Evolutionary conservation across 1,140 invertebrate genomes (phyloP).

Genomic region (Calephelis nemesis): DNA sequence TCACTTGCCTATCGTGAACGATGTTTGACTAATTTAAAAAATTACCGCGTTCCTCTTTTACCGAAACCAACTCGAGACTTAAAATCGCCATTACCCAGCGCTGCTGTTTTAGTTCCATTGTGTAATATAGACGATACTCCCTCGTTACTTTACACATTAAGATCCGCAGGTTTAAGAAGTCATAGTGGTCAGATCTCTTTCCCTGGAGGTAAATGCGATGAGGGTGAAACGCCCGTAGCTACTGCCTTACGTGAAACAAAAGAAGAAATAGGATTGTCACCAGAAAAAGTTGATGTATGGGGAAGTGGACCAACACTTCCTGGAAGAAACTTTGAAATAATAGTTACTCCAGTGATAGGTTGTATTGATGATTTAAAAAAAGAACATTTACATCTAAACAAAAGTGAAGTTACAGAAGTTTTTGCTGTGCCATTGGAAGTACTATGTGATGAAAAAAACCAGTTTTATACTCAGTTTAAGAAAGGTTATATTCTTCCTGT

Average conservation of each 20-base stretch:
- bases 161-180: constrained; percentile 84
- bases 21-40: constrained; percentile 56
- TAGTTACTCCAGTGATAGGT: constrained; percentile 88
- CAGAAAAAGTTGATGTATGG: constrained; percentile 87
- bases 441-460: constrained; percentile 83
- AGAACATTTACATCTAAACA: constrained; percentile 82
- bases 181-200: constrained; percentile 93
- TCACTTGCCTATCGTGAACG: constrained; percentile 48
- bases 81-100: constrained; percentile 35
- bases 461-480: constrained; percentile 59
- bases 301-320: constrained; percentile 74
- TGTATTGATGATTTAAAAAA: constrained; percentile 79
- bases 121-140: constrained; percentile 85
- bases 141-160: constrained; percentile 90
- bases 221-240: constrained; percentile 81
- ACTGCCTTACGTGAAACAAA: constrained; percentile 92
- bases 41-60: constrained; percentile 36
- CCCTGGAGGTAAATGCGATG: constrained; percentile 91
- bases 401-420: constrained; percentile 87
- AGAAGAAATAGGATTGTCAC: constrained; percentile 90
- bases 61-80: constrained; percentile 24
- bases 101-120: constrained; percentile 85
- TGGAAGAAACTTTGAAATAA: constrained; percentile 77
- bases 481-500: constrained; percentile 63
- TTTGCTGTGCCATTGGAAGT: constrained; percentile 86